These are phyloP conservation scores for Calyptommatus sinebrachiatus DNA, from an alignment of 2,113 vertebrate genomes.

Conservation along the genomic window DNA sequence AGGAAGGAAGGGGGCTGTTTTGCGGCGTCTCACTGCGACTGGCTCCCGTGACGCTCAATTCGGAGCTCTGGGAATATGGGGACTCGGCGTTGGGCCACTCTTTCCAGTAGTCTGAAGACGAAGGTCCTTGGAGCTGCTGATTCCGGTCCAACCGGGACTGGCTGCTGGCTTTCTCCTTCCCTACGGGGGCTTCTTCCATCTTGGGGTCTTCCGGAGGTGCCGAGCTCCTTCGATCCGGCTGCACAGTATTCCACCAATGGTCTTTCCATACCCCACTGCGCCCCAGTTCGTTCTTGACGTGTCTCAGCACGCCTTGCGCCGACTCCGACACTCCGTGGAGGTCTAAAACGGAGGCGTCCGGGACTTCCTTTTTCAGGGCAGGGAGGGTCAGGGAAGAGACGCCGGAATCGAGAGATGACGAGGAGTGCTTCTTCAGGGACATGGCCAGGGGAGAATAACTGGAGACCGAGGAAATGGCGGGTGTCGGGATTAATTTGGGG, in stretches of 20 bases:
- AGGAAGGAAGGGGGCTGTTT: slow-evolving; percentile 85
- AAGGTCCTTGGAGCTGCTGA: slow-evolving; percentile 77
- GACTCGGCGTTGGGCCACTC: slow-evolving; percentile 85
- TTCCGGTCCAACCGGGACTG: slow-evolving; percentile 73
- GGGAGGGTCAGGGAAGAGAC: slow-evolving; percentile 80
- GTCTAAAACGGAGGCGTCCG: slow-evolving; percentile 74
- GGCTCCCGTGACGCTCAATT: slow-evolving; percentile 80
- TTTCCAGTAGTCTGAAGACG: slow-evolving; percentile 86
- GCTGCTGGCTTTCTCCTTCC: slow-evolving; percentile 73
- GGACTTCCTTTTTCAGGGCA: slow-evolving; percentile 82
- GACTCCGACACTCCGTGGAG: slow-evolving; percentile 72
- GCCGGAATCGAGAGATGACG: slow-evolving; percentile 72
- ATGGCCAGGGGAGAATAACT: slow-evolving; percentile 85
- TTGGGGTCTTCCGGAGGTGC: slow-evolving; percentile 74
- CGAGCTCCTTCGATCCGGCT: slow-evolving; percentile 77
- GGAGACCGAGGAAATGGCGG: slow-evolving; percentile 75
- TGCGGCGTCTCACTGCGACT: slow-evolving; percentile 84
- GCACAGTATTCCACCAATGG: slow-evolving; percentile 91
- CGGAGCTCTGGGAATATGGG: slow-evolving; percentile 84
- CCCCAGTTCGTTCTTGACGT: slow-evolving; percentile 79
- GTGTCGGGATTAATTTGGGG: slow-evolving; percentile 79
- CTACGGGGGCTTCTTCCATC: slow-evolving; percentile 80
- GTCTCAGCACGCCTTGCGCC: slow-evolving; percentile 73
- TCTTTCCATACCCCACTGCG: slow-evolving; percentile 87
- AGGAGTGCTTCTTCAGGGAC: slow-evolving; percentile 85